Conservation (phyloP, 2,797 vertebrate genomes). For the Onychomys torridus region DNA sequence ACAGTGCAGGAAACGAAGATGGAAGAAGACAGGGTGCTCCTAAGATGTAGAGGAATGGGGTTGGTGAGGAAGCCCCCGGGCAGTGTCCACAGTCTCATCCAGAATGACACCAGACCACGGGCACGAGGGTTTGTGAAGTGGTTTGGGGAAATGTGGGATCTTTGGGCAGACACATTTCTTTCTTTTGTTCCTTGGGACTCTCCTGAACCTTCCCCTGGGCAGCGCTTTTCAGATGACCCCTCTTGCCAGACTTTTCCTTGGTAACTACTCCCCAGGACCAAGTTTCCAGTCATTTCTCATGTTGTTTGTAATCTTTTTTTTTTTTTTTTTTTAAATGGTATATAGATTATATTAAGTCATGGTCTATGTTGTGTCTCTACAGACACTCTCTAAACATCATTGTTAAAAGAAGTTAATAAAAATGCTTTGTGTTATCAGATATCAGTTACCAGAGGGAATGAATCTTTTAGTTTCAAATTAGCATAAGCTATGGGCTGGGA, state of each 20-base stretch:
- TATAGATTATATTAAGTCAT: not conserved
- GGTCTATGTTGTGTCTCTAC: not conserved
- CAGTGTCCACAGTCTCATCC: not conserved
- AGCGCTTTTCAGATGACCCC: not conserved
- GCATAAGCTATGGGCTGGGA: not conserved
- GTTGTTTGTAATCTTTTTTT: not conserved
- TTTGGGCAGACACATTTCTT: not conserved
- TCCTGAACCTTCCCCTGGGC: not conserved
- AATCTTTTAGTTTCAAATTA: not conserved
- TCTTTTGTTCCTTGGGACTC: not conserved
- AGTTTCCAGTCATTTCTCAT: not conserved
- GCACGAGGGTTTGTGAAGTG: not conserved
- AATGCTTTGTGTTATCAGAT: not conserved
- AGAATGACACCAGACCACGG: not conserved
- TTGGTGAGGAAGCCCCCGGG: not conserved
- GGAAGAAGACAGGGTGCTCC: not conserved
- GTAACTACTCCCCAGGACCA: not conserved
- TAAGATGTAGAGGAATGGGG: not conserved
- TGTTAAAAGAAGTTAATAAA: not conserved
- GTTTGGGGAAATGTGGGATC: not conserved
- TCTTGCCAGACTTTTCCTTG: not conserved
- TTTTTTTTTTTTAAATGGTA: not conserved
- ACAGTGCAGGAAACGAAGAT: not conserved
- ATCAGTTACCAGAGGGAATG: constrained; percentile 17
- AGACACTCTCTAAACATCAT: not conserved